phyloP scores from a whole-genome alignment of 2,113 vertebrate species.

The Equus przewalskii region DNA sequence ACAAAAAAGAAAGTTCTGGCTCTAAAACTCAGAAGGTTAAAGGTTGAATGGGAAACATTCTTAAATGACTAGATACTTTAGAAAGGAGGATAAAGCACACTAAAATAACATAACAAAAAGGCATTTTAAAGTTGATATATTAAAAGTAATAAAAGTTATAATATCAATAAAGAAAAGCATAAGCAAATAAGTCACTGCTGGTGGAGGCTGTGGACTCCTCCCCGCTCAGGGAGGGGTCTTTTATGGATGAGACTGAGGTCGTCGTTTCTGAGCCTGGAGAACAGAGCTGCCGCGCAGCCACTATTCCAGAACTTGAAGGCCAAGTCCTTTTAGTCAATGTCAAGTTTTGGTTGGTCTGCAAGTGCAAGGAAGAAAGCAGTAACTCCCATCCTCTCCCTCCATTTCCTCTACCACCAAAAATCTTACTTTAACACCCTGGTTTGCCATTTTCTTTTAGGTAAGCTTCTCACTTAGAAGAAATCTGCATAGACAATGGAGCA shows the following conservation, averaged over 20 bases:
- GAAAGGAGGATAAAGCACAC: neutral
- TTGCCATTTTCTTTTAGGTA: neutral
- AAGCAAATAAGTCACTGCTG: neutral
- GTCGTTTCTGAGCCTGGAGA: neutral
- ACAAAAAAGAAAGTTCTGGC: neutral
- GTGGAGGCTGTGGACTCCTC: neutral
- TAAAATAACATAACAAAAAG: neutral
- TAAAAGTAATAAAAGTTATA: neutral
- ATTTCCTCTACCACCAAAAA: neutral
- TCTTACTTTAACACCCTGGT: neutral
- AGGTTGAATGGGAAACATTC: neutral
- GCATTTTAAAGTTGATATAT: neutral
- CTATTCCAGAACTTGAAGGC: neutral
- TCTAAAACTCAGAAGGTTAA: neutral
- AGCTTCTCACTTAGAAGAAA: neutral
- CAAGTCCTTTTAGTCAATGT: neutral
- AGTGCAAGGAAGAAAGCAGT: neutral
- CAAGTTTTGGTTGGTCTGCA: neutral
- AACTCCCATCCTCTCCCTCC: neutral
- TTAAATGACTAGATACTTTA: neutral
- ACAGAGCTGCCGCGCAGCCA: neutral
- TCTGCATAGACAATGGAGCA: neutral
- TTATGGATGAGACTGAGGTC: neutral
- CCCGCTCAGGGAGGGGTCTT: neutral
- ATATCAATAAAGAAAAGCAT: neutral